These are phyloP conservation scores for Chelon auratus DNA, from an alignment of 2,797 vertebrate species.

Conservation along the genomic window DNA sequence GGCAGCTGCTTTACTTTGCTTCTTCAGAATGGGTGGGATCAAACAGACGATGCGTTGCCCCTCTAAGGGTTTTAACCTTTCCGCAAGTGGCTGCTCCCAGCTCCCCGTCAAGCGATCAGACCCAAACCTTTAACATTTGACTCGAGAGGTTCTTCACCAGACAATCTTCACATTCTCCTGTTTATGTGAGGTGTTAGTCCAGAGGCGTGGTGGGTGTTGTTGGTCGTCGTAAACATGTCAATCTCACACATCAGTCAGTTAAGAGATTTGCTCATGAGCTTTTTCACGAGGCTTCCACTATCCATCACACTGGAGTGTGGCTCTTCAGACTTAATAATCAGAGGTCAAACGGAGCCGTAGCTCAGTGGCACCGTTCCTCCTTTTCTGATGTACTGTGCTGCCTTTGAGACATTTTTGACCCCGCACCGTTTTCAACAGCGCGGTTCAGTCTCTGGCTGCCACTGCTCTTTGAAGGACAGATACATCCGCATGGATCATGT, in stretches of 20 bases:
- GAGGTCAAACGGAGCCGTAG: conserved; percentile 28
- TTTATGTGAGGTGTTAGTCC: not conserved
- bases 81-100: conserved; percentile 2
- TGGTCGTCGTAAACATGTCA: conserved; percentile 63
- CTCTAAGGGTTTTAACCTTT: conserved; percentile 41
- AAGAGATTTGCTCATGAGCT: conserved; percentile 22
- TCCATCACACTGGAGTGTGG: conserved; percentile 3
- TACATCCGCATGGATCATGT: conserved; percentile 2
- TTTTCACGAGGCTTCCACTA: not conserved
- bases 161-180: conserved; percentile 19
- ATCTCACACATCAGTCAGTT: conserved; percentile 33
- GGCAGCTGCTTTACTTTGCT: conserved; percentile 55
- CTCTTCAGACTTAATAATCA: conserved; percentile 31
- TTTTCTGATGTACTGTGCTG: not conserved
- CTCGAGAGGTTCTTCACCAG: conserved; percentile 22
- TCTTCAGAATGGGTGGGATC: conserved; percentile 31
- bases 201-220: conserved; percentile 23
- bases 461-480: conserved; percentile 1
- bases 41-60: not conserved
- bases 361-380: not conserved
- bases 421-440: not conserved
- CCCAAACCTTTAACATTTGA: conserved; percentile 2
- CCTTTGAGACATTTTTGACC: conserved; percentile 9
- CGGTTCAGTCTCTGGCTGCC: not conserved
- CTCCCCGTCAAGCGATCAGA: conserved; percentile 18